Base-by-base conservation (phyloP, 2,113 vertebrate genomes). In the Australoheros scitulus region DNA sequence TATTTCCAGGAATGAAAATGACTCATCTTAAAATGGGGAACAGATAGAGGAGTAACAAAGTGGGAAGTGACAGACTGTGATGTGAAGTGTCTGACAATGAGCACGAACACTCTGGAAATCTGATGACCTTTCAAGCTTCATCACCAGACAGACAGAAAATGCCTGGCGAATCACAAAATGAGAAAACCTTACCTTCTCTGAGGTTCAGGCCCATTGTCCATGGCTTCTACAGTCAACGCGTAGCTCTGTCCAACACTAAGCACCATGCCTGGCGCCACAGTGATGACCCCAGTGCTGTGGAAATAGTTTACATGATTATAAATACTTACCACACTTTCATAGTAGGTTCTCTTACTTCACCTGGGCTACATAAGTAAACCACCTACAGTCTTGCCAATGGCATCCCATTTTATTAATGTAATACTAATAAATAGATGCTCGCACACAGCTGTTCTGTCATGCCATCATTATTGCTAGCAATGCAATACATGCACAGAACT, bases 211-310 rank as follows among this genome's bases (percentile, higher is more conserved):
- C 97, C 97, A 0, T 96, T 97, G 93, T 99, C 98, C 11, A 94
- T 88, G 1, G 97, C 98, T 79, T 96, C 96, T 59, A 99, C 94
- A 0, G 97, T 99, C 88, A 99, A 95, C 1, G 98, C 96, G 0
- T 97, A 99, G 50, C 96, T 95, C 6, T 78, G 92, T 0, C 97
- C 98, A 38, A 98, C 96, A 0, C 77, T 56, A 90, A 99, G 47
- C 29, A 79, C 84, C 24, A 96, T 94, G 14, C 96, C 95, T 0
- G 96, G 94, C 10, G 96, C 96, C 41, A 98, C 94, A 24, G 95
- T 96, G 89, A 99, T 95, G 59, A 97, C 91, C 26, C 98, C 98
- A 0, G 95, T 88, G 55, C 94, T 95, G 90, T 50, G 32, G 34
- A 89, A 70, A 72, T 11, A 87, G 3, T 41, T 13, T 36, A 56